phyloP scores from a whole-genome alignment of 2,888 invertebrate genomes.

The Salpingus planirostris region DNA sequence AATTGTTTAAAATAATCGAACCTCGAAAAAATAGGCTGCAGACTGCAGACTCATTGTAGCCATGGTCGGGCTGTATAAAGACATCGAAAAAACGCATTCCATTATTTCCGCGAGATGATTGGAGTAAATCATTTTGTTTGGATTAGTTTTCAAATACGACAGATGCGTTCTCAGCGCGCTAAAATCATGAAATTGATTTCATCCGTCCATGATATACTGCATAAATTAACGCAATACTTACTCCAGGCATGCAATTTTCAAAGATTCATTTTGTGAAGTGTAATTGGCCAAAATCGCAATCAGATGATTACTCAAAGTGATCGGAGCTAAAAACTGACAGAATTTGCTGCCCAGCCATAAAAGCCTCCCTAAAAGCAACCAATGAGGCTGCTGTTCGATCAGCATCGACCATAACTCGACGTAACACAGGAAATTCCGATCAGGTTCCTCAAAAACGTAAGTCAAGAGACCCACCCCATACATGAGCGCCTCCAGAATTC shows the following conservation, averaged over 20 bases:
- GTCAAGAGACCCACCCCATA: conserved; percentile 17
- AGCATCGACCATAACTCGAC: conserved; percentile 19
- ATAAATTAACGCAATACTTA: too few species aligned
- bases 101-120: conserved; percentile 13
- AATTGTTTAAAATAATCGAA: conserved; percentile 5
- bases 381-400: conserved; percentile 7
- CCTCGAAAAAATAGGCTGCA: conserved; percentile 20
- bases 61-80: conserved; percentile 9
- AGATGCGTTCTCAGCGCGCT: conserved; percentile 19
- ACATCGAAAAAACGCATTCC: conserved; percentile 14
- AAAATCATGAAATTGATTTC: conserved; percentile 9
- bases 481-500: conserved; percentile 21
- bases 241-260: conserved; percentile 17
- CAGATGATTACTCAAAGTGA: conserved; percentile 15
- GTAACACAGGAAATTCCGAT: conserved; percentile 12
- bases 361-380: conserved; percentile 15
- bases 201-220: too few species aligned
- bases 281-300: conserved; percentile 14
- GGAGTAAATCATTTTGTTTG: conserved; percentile 14
- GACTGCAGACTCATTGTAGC: conserved; percentile 13
- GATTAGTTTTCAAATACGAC: conserved; percentile 8
- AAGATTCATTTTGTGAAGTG: conserved; percentile 7
- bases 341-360: conserved; percentile 20
- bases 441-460: conserved; percentile 12
- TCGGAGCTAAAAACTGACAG: conserved; percentile 13